Conservation (phyloP, 2,113 vertebrate genomes). For the Coracopsis vasa region DNA sequence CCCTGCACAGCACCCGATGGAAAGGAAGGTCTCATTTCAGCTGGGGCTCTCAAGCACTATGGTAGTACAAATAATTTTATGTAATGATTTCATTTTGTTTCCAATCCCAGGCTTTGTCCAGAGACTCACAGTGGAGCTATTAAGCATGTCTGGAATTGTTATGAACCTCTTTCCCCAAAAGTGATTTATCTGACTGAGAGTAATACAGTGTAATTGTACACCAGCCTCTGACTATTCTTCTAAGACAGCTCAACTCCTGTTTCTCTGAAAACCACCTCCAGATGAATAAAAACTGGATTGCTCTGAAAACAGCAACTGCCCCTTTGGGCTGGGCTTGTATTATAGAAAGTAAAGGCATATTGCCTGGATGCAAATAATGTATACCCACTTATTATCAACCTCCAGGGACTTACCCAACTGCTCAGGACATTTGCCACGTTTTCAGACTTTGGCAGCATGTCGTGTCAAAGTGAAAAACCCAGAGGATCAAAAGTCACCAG, state of each 20-base stretch:
- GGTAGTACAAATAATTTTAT: slow-evolving; percentile 32
- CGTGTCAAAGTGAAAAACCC: not conserved
- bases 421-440: not conserved
- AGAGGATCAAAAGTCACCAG: not conserved
- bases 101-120: not conserved
- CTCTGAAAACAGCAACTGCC: not conserved
- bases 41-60: not conserved
- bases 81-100: slow-evolving; percentile 45
- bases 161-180: not conserved
- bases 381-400: not conserved
- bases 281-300: not conserved
- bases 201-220: not conserved
- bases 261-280: not conserved
- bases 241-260: not conserved
- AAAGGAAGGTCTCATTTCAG: not conserved
- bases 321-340: not conserved
- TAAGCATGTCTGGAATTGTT: slow-evolving; percentile 27
- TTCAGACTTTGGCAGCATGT: not conserved
- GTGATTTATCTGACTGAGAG: slow-evolving; percentile 32
- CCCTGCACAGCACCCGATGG: not conserved
- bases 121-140: not conserved
- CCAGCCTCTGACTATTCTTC: not conserved
- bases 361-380: accelerated
- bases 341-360: not conserved
- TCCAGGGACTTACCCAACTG: not conserved